phyloP scores from a whole-genome alignment of 2,888 invertebrate species.

The Pseudococcus longispinus region DNA sequence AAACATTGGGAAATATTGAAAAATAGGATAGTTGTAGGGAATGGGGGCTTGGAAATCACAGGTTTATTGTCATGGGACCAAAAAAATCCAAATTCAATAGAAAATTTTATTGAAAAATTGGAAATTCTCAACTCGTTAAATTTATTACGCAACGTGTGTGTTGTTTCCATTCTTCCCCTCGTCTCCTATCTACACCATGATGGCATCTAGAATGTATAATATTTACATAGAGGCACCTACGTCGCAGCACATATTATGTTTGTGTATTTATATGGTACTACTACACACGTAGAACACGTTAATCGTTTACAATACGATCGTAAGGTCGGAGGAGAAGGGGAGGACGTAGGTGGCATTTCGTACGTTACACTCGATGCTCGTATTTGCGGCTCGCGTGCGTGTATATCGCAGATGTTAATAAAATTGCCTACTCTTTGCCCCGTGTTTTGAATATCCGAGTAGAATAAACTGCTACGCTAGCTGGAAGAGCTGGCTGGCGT shows the following conservation, averaged over 20 bases:
- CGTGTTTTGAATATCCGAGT: not conserved
- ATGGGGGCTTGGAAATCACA: no score
- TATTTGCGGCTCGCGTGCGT: not conserved
- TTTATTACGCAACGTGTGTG: not conserved
- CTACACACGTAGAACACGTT: no score
- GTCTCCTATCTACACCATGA: not conserved
- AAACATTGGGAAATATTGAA: no score
- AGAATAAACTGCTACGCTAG: not conserved
- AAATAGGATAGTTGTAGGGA: no score
- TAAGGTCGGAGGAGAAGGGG: not conserved
- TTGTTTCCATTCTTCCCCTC: not conserved
- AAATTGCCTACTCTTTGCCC: not conserved
- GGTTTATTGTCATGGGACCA: no score
- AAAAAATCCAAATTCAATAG: no score
- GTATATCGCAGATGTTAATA: not conserved
- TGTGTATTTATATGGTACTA: no score
- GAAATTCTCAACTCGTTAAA: not conserved
- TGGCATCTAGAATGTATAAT: not conserved
- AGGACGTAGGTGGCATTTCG: not conserved
- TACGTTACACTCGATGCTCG: not conserved
- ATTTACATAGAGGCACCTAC: not conserved
- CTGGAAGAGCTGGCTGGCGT: no score
- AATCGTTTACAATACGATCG: no score
- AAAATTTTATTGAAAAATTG: not conserved
- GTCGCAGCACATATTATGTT: not conserved